phyloP scores from a whole-genome alignment of 1,140 invertebrate genomes.

The Drosophila prosaltans region DNA sequence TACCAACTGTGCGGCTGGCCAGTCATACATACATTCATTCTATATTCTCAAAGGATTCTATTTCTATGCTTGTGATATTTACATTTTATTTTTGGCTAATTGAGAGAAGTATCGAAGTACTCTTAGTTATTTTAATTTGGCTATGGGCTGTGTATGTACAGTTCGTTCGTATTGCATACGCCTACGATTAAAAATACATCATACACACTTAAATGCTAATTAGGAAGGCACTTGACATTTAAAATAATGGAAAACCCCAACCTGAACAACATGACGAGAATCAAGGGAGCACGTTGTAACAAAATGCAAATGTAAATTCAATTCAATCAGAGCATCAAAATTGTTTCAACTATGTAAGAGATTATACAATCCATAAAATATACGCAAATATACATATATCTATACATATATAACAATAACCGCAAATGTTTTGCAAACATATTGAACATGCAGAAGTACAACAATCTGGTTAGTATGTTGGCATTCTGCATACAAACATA shows the following conservation, averaged over 20 bases:
- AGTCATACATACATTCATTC: slow-evolving; percentile 2
- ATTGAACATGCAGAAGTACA: no score
- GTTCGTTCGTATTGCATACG: slow-evolving; percentile 27
- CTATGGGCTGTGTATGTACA: slow-evolving; percentile 21
- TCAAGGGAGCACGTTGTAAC: neutral
- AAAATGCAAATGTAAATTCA: slow-evolving; percentile 13
- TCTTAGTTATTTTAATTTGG: slow-evolving; percentile 18
- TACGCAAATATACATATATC: neutral
- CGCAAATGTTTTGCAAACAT: neutral
- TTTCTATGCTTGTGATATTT: slow-evolving; percentile 30
- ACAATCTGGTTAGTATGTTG: no score
- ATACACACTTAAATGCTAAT: slow-evolving; percentile 61
- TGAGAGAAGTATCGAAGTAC: slow-evolving; percentile 23
- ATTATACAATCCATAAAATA: neutral
- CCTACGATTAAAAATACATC: slow-evolving; percentile 21
- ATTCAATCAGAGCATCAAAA: neutral
- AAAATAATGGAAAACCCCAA: slow-evolving; percentile 42
- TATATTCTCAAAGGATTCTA: neutral
- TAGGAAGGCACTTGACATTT: slow-evolving; percentile 75
- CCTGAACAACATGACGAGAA: slow-evolving; percentile 14
- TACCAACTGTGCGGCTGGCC: neutral
- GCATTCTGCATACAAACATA: neutral
- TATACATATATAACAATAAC: neutral
- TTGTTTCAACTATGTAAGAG: neutral
- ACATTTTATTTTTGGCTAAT: slow-evolving; percentile 50